A percentile compares a stretch with the other conserved stretches of the same genome.
These are phyloP conservation scores for Tragelaphus imberbis DNA, from an alignment of 2,113 vertebrate species.

Conservation along the genomic window DNA sequence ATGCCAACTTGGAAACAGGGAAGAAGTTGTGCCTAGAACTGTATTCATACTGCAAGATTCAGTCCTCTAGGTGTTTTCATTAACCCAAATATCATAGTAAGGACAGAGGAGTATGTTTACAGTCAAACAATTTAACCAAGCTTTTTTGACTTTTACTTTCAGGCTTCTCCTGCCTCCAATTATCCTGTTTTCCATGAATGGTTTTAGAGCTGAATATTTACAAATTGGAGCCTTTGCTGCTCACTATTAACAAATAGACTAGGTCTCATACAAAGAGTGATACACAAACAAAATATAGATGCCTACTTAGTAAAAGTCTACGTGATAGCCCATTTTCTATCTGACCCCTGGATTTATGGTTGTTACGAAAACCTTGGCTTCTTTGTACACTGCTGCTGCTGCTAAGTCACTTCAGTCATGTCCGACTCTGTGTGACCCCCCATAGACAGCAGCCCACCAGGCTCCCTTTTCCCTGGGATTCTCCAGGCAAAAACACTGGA, in stretches of 20 bases:
- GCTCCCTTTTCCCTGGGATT: no score
- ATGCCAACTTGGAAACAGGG: background rate
- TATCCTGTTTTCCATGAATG: background rate
- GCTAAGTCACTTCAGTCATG: no score
- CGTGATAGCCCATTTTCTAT: background rate
- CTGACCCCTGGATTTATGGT: background rate
- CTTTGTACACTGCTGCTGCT: background rate
- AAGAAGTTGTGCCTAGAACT: background rate
- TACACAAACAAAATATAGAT: background rate
- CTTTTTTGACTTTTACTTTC: background rate
- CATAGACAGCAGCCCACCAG: no score
- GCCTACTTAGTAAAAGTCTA: background rate
- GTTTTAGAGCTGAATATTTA: constrained; percentile 15
- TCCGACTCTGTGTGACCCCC: no score
- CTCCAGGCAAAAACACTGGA: no score
- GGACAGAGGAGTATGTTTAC: background rate
- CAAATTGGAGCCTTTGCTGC: background rate
- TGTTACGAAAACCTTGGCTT: background rate
- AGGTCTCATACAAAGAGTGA: background rate
- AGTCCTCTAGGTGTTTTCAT: background rate
- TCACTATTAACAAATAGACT: background rate
- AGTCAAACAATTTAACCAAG: background rate
- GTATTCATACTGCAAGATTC: background rate
- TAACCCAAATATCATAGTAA: background rate
- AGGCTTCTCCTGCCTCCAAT: background rate